Base-by-base conservation (phyloP, 35 echinoderm and acorn worm genomes). In the Patiria miniata region DNA sequence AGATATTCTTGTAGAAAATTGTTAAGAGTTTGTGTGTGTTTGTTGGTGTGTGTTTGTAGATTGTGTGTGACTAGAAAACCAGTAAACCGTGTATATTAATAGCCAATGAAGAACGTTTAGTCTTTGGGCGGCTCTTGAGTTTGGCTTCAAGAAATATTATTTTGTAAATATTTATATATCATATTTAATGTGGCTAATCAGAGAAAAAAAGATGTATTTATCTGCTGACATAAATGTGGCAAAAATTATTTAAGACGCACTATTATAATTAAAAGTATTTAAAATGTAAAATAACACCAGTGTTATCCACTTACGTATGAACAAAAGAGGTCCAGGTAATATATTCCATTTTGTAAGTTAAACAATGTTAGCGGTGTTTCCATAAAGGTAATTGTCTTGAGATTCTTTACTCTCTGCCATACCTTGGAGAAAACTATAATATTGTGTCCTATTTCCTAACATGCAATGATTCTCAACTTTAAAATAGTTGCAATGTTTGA, bases 111-210 rank as follows among this genome's bases (percentile, higher is more conserved):
- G 57, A 73, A 36, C 9, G 34, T 73, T 22, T 4, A 73, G 29
- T 4, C 34, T 14, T 73, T 23, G 34, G 34, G 34, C 26, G 14
- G 21, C 10, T 73, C 65, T 73, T 36, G 29, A 73, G 29, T 32
- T 26, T 22, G 26, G 34, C 26, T 34, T 73, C 34, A 26, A 73
- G 34, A 73, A 32, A 32, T 26, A 73, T 73, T 73, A 73, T 73
- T 73, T 73, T 73, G 65, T 73, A 73, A 73, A 73, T 73, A 73
- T 73, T 32, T 73, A 26, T 73, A 73, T 73, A 73, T 30, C 34
- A 73, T 73, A 73, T 73, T 73, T 73, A 73, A 73, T 73, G 65
- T 73, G 65, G 65, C 65, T 73, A 73, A 73, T 73, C 65, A 73
- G 65, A 73, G 65, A 73, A 73, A 28, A n/a, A 14, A 73, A 73